A percentile compares a stretch with the other conserved stretches of the same genome.
Conservation (phyloP, 1,140 invertebrate species). For the Megalopta genalis region DNA sequence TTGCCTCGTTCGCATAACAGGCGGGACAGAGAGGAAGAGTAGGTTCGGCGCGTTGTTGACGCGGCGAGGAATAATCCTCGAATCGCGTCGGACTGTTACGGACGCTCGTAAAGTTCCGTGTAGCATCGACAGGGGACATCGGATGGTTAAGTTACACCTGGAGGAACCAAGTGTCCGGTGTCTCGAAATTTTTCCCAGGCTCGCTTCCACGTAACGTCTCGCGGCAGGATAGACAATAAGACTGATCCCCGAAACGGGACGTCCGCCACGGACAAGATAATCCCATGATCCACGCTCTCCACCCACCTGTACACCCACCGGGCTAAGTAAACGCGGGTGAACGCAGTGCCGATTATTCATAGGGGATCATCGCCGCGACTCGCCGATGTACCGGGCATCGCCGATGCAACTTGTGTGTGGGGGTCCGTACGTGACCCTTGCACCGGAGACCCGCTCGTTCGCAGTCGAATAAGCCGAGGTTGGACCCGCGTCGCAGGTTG, state of each 20-base stretch:
- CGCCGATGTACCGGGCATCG: constrained; percentile 25
- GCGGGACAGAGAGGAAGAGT: neutral
- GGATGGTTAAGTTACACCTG: neutral
- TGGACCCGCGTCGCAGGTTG: constrained; percentile 23
- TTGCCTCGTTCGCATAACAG: neutral
- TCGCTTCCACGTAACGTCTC: constrained; percentile 16
- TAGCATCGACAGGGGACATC: neutral
- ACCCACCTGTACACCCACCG: constrained; percentile 57
- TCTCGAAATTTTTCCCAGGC: neutral
- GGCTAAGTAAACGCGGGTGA: constrained; percentile 54
- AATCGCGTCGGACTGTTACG: neutral
- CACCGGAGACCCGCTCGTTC: neutral
- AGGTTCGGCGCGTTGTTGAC: neutral
- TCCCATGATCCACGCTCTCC: constrained; percentile 51
- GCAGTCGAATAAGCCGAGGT: neutral
- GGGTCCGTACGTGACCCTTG: constrained; percentile 3
- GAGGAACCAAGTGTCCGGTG: neutral
- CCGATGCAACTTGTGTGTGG: neutral
- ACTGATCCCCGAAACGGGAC: constrained; percentile 1
- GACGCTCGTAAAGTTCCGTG: constrained; percentile 1
- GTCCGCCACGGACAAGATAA: constrained; percentile 42
- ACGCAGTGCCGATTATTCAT: constrained; percentile 60
- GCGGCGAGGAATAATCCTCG: neutral
- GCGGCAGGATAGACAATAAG: constrained; percentile 30
- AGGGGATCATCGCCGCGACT: constrained; percentile 46